phyloP scores from a whole-genome alignment of 2,113 vertebrate species.

The Antechinus stuartii region DNA sequence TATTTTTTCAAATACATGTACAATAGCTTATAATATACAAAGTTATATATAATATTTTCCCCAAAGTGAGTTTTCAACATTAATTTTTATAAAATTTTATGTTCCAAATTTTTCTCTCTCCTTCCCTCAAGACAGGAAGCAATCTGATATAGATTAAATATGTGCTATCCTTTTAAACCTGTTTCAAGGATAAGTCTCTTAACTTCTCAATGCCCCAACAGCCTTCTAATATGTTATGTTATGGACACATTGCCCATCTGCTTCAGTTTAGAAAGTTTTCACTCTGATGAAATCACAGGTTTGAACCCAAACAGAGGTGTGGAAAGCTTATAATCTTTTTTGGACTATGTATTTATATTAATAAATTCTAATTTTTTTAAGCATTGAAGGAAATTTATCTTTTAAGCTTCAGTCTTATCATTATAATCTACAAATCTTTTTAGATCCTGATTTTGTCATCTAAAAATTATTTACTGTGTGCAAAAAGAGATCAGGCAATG shows the following conservation, averaged over 20 bases:
- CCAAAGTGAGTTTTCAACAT: too few species aligned
- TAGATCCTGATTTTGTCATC: not conserved
- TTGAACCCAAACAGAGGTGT: not conserved
- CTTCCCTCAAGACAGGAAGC: too few species aligned
- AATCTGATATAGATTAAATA: too few species aligned
- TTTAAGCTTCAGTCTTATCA: not conserved
- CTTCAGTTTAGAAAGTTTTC: not conserved
- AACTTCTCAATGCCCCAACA: not conserved
- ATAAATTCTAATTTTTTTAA: not conserved
- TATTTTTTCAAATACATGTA: too few species aligned
- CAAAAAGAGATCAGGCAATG: not conserved
- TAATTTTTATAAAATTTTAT: too few species aligned
- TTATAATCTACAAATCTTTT: not conserved
- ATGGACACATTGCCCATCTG: not conserved
- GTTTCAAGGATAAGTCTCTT: not conserved
- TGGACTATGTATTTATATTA: not conserved
- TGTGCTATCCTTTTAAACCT: too few species aligned
- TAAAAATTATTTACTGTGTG: not conserved
- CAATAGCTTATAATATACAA: too few species aligned
- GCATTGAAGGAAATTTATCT: not conserved
- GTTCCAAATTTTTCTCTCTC: too few species aligned
- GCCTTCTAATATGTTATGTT: not conserved
- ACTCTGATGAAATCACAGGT: not conserved
- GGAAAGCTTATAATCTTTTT: not conserved
- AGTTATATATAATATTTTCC: too few species aligned